Percentiles rank a stretch among this genome's conserved stretches.
phyloP scores from a whole-genome alignment of 1,140 invertebrate species.

The Lamellibrachia luymesi region DNA sequence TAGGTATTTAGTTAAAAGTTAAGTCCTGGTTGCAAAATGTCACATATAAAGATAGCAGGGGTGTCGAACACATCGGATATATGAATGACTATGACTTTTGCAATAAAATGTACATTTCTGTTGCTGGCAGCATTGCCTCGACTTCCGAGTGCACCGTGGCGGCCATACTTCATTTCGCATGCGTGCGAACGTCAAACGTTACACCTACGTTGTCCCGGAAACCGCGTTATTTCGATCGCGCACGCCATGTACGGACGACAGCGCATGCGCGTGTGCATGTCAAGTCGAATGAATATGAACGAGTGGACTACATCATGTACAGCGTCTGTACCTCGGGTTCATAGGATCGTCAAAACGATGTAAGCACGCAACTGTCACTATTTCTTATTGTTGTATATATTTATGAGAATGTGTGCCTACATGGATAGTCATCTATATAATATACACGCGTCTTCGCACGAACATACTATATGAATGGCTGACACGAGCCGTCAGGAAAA shows the following conservation, averaged over 20 bases:
- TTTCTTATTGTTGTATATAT: neutral
- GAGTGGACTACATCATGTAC: conserved; percentile 1
- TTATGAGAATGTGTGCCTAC: neutral
- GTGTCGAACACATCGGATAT: neutral
- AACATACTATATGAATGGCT: no score
- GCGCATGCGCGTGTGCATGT: neutral
- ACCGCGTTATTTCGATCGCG: conserved; percentile 6
- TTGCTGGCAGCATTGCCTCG: neutral
- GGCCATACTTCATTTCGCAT: conserved; percentile 10
- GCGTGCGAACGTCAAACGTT: neutral
- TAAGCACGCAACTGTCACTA: neutral
- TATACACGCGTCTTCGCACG: neutral
- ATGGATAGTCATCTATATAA: neutral
- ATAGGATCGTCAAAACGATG: neutral
- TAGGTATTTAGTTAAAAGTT: no score
- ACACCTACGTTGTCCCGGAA: neutral
- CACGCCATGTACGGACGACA: conserved; percentile 13
- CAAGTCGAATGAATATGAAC: neutral
- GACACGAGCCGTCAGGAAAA: no score
- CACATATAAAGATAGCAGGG: neutral
- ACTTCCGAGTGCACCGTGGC: neutral
- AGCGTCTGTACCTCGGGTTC: neutral
- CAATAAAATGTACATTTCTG: neutral
- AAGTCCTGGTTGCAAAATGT: neutral
- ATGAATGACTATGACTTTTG: neutral